Evolutionary conservation across 2,888 invertebrate species (phyloP).

Genomic region (Stenotaenia linearis): DNA sequence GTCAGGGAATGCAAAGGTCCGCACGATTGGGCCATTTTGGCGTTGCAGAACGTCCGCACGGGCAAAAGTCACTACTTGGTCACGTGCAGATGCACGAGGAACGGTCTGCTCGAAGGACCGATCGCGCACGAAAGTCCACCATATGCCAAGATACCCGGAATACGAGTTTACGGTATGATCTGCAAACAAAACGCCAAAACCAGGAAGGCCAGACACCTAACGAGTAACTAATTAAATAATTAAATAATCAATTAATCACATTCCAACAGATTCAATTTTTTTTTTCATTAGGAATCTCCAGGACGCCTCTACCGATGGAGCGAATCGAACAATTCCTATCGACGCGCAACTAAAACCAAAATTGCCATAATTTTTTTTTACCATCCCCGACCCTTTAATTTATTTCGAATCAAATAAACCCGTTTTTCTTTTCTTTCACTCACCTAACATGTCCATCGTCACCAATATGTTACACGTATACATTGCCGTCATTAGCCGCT

Average conservation of each 20-base stretch:
- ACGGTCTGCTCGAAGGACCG: slow-evolving; percentile 80
- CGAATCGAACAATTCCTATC: neutral
- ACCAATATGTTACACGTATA: slow-evolving; percentile 76
- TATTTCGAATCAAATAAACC: neutral
- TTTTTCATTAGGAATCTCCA: neutral
- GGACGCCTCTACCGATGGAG: neutral
- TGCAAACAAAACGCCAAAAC: slow-evolving; percentile 55
- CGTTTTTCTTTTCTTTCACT: no score
- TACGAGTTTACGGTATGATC: slow-evolving; percentile 91
- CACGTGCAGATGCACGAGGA: slow-evolving; percentile 82
- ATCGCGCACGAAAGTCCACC: slow-evolving; percentile 91
- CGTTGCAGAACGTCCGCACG: slow-evolving; percentile 83
- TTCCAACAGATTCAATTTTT: neutral
- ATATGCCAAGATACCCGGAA: slow-evolving; percentile 87
- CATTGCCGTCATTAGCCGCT: slow-evolving; percentile 92
- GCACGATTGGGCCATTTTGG: slow-evolving; percentile 84
- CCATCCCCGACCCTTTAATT: neutral
- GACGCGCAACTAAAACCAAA: neutral
- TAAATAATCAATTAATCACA: neutral
- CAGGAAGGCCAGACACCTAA: neutral
- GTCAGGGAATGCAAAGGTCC: slow-evolving; percentile 83
- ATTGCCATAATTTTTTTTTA: no score
- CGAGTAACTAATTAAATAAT: neutral
- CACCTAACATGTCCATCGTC: slow-evolving; percentile 79
- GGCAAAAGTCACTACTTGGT: slow-evolving; percentile 91